These are phyloP conservation scores for Drosophila prostipennis DNA, from an alignment of 2,888 invertebrate species.

Conservation along the genomic window DNA sequence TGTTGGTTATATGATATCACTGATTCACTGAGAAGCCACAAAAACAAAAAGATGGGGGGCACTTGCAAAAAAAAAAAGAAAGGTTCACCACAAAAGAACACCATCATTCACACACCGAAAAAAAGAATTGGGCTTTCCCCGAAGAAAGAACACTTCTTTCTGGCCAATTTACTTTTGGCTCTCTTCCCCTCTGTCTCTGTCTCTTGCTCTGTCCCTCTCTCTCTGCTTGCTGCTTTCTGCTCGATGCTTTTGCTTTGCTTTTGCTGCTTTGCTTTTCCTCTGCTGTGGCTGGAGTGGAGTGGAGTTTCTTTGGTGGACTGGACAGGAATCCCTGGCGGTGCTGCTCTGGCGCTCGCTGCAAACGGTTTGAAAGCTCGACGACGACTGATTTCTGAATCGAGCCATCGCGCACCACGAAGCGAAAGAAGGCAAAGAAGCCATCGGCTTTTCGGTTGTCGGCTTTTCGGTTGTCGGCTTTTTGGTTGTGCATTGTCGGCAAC, in stretches of 20 bases:
- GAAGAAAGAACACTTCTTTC: slow-evolving; percentile 20
- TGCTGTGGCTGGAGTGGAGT: slow-evolving; percentile 1
- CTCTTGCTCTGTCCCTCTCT: slow-evolving; percentile 2
- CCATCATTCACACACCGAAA: slow-evolving; percentile 9
- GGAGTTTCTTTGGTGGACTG: slow-evolving; percentile 8
- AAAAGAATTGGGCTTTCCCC: slow-evolving; percentile 28
- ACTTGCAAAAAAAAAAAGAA: slow-evolving; percentile 32
- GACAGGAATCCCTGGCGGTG: slow-evolving; percentile 39
- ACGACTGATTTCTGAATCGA: slow-evolving; percentile 81
- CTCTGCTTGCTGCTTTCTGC: not conserved
- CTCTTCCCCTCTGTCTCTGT: slow-evolving; percentile 6
- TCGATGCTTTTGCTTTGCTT: slow-evolving; percentile 1
- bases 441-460: slow-evolving; percentile 27
- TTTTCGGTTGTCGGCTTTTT: slow-evolving; percentile 35
- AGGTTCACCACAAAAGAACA: slow-evolving; percentile 19
- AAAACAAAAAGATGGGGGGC: slow-evolving; percentile 55
- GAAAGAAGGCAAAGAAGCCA: slow-evolving; percentile 51
- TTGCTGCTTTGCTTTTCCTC: not conserved
- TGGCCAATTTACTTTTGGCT: slow-evolving; percentile 35
- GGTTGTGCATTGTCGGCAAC: slow-evolving; percentile 54
- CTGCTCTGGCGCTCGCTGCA: slow-evolving; percentile 74
- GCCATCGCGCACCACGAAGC: slow-evolving; percentile 73
- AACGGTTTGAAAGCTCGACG: slow-evolving; percentile 84
- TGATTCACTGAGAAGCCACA: slow-evolving; percentile 60
- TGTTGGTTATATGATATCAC: slow-evolving; percentile 70